Conservation (phyloP, 1,140 invertebrate species). For the Drosophila nigrodunni region DNA sequence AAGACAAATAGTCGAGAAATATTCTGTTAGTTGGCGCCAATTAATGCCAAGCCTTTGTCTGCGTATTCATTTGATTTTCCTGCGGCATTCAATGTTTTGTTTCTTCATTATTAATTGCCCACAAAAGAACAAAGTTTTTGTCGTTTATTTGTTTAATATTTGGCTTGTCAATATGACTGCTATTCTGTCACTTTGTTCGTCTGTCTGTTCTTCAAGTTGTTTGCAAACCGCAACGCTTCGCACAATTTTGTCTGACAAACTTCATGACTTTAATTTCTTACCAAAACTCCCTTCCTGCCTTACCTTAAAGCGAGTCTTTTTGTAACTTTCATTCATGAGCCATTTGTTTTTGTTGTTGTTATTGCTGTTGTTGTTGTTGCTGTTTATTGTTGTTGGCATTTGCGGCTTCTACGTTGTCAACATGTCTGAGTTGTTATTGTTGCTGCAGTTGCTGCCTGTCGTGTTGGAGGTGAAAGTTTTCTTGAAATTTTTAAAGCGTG, state of each 20-base stretch:
- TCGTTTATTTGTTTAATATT: not conserved
- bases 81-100: slow-evolving; percentile 47
- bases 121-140: slow-evolving; percentile 50
- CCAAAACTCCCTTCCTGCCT: not conserved
- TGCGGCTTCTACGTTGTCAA: slow-evolving; percentile 67
- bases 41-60: slow-evolving; percentile 54
- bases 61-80: slow-evolving; percentile 44
- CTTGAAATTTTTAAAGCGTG: slow-evolving; percentile 62
- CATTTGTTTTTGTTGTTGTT: slow-evolving; percentile 43
- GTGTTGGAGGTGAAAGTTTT: slow-evolving; percentile 74
- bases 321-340: slow-evolving; percentile 72
- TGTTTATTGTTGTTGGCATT: slow-evolving; percentile 51
- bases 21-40: slow-evolving; percentile 52
- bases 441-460: slow-evolving; percentile 37
- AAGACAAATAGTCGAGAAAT: too few relatives aligned
- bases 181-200: not conserved
- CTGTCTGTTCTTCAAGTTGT: slow-evolving; percentile 41
- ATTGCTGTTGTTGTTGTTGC: slow-evolving; percentile 42
- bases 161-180: not conserved
- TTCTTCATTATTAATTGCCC: slow-evolving; percentile 66
- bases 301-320: slow-evolving; percentile 54
- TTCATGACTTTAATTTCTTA: slow-evolving; percentile 24
- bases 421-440: slow-evolving; percentile 28
- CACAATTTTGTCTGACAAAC: too few relatives aligned
- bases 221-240: slow-evolving; percentile 39